Conservation (phyloP, 2,888 invertebrate genomes). For the Suillia variegata region DNA sequence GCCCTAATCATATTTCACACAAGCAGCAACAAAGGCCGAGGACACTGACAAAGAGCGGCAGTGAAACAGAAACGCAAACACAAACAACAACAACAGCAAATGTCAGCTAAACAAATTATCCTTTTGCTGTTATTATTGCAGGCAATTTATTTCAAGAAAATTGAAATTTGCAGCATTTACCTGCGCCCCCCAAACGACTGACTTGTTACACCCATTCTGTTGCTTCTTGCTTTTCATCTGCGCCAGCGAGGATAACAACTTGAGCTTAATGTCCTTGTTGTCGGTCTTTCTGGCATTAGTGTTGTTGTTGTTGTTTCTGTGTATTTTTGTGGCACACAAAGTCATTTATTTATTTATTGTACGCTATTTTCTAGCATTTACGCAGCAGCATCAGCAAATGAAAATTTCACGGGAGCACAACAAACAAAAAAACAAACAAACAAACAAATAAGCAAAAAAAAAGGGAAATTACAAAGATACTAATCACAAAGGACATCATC, state of each 20-base stretch:
- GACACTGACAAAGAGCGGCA: background rate
- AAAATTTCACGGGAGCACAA: background rate
- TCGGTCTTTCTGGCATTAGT: background rate
- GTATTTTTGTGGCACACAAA: background rate
- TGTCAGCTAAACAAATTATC: slow-evolving; percentile 1
- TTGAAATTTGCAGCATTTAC: slow-evolving; percentile 50
- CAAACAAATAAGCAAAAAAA: background rate
- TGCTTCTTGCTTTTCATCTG: too few relatives aligned
- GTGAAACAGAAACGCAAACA: background rate
- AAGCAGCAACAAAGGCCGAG: background rate
- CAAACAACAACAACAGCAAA: background rate
- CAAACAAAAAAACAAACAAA: background rate
- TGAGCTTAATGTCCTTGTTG: slow-evolving; percentile 1
- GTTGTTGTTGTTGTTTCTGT: background rate
- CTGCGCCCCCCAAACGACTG: slow-evolving; percentile 27
- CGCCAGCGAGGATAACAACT: background rate
- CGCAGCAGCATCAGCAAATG: background rate
- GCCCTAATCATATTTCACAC: background rate
- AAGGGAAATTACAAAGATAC: slow-evolving; percentile 4
- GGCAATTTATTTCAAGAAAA: slow-evolving; percentile 48
- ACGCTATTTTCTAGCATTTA: slow-evolving; percentile 3
- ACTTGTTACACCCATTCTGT: background rate
- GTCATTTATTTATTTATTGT: slow-evolving; percentile 3
- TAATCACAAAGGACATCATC: slow-evolving; percentile 3
- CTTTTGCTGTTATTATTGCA: slow-evolving; percentile 36